Conservation (phyloP, 2,888 invertebrate species). For the Craniophora ligustri region DNA sequence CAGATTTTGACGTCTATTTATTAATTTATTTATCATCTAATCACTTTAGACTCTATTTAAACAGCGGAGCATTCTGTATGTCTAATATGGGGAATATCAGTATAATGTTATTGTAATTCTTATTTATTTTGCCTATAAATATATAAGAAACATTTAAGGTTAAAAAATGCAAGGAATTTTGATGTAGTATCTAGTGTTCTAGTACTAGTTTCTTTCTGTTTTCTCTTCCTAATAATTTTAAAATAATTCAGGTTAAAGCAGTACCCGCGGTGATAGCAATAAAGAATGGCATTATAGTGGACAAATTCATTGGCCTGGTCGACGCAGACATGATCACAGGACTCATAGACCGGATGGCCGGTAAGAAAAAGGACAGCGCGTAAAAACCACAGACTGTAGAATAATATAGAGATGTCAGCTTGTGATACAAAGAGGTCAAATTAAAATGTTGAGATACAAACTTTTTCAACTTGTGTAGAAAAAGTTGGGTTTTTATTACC, state of each 20-base stretch:
- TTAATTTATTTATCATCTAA: too few species aligned
- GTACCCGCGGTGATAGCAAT: constrained; percentile 95
- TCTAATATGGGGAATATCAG: too few species aligned
- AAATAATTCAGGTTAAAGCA: constrained; percentile 91
- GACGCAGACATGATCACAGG: constrained; percentile 94
- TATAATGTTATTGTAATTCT: too few species aligned
- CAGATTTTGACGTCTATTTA: too few species aligned
- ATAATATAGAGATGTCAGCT: constrained; percentile 36
- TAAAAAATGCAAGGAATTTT: too few species aligned
- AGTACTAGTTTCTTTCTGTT: too few species aligned
- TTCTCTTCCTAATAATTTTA: not conserved
- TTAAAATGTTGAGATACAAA: not conserved
- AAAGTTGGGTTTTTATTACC: not conserved
- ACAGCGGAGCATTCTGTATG: too few species aligned
- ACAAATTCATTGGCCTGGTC: constrained; percentile 96
- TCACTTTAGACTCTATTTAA: too few species aligned
- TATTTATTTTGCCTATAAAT: too few species aligned
- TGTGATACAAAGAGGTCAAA: constrained; percentile 10
- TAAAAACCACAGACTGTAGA: constrained; percentile 40
- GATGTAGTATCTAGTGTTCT: too few species aligned
- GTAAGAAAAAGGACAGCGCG: constrained; percentile 70
- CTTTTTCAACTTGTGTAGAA: too few species aligned
- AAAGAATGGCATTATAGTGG: constrained; percentile 94
- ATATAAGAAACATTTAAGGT: too few species aligned
- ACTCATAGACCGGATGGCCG: constrained; percentile 91